Conservation (phyloP, 1,140 invertebrate species). For the Drosophila sulfurigaster region DNA sequence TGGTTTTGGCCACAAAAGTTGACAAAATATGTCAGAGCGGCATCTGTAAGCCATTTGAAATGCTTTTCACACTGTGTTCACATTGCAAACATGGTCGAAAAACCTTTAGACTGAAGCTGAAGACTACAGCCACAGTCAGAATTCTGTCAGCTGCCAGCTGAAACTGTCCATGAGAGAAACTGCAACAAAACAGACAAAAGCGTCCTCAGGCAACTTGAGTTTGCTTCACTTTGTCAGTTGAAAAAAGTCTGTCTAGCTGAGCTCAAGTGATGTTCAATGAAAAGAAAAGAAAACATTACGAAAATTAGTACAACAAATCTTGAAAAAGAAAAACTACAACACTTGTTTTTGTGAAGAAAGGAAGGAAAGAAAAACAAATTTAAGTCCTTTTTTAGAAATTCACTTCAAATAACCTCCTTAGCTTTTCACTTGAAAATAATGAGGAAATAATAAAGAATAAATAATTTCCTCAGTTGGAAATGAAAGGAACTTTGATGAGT, state of each 20-base stretch:
- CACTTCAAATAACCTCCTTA: no score
- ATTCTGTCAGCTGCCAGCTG: constrained; percentile 26
- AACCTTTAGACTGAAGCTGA: constrained; percentile 7
- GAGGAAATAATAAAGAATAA: no score
- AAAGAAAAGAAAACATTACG: constrained; percentile 4
- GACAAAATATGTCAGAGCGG: constrained; percentile 36
- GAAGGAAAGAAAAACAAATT: background rate
- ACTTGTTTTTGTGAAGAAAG: background rate
- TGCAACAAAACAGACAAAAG: constrained; percentile 30
- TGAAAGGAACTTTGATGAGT: no score
- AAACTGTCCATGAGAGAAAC: constrained; percentile 22
- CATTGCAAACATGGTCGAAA: constrained; percentile 23
- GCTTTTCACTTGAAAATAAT: no score
- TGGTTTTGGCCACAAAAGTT: constrained; percentile 36
- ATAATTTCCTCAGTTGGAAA: no score
- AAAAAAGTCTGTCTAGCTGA: background rate
- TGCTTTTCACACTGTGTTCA: constrained; percentile 20
- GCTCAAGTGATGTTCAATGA: constrained; percentile 8
- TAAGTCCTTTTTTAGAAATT: background rate
- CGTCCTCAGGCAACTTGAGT: constrained; percentile 13
- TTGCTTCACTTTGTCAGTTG: background rate
- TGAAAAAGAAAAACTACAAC: background rate
- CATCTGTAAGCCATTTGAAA: constrained; percentile 26
- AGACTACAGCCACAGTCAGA: background rate
- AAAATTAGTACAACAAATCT: background rate